Percentiles rank a stretch among this genome's conserved stretches.
Conservation (phyloP, 2,888 invertebrate species). For the Mechanitis messenoides region DNA sequence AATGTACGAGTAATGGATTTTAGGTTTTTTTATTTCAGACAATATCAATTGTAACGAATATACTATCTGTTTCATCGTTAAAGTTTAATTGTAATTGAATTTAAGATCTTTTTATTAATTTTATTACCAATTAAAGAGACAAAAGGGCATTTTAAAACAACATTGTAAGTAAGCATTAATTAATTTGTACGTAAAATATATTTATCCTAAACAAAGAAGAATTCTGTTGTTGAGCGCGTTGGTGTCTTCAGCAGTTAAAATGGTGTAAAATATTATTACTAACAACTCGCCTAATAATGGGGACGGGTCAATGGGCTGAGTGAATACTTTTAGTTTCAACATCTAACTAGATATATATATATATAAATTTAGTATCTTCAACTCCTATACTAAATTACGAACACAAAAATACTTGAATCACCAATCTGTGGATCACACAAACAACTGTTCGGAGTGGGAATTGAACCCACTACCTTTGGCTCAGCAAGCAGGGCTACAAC, state of each 20-base stretch:
- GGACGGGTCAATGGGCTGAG: conserved; percentile 8
- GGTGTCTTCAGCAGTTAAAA: conserved; percentile 37
- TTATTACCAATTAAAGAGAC: not conserved
- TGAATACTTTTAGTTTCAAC: not conserved
- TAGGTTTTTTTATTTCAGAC: conserved; percentile 8
- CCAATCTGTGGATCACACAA: too few species aligned
- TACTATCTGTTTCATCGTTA: not conserved
- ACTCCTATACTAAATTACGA: too few species aligned
- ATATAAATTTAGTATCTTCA: too few species aligned
- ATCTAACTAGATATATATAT: not conserved
- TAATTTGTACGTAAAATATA: conserved; percentile 4
- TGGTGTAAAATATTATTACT: conserved; percentile 40
- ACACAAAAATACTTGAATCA: too few species aligned
- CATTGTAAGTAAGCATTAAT: conserved; percentile 2
- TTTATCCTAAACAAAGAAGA: not conserved
- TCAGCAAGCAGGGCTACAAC: too few species aligned
- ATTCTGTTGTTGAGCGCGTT: conserved; percentile 11
- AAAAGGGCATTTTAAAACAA: not conserved
- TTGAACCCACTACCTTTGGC: too few species aligned
- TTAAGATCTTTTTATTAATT: not conserved
- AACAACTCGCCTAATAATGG: conserved; percentile 35
- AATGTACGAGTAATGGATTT: conserved; percentile 37
- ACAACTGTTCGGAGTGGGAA: too few species aligned
- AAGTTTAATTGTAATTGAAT: not conserved
- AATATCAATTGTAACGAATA: not conserved